Percentiles rank a stretch among this genome's conserved stretches.
phyloP scores from a whole-genome alignment of 2,797 vertebrate species.

The Gymnodraco acuticeps region DNA sequence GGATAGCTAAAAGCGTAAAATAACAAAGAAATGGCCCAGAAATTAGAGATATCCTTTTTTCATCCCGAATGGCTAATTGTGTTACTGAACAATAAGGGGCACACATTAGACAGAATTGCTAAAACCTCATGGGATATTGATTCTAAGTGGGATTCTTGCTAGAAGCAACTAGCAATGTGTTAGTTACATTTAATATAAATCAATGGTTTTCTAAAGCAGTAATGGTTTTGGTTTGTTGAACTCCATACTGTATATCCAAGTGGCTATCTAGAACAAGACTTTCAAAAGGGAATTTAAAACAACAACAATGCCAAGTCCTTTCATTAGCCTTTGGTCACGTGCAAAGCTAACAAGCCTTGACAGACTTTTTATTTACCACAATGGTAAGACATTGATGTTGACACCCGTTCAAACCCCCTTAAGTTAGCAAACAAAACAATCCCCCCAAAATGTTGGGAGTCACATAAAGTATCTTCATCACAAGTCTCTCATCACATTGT shows the following conservation, averaged over 20 bases:
- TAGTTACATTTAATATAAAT: not conserved
- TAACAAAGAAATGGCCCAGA: slow-evolving; percentile 29
- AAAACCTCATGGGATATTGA: not conserved
- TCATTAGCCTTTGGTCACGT: too few species aligned
- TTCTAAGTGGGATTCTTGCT: not conserved
- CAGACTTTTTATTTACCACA: too few species aligned
- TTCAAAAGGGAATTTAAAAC: too few species aligned
- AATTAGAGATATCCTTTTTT: not conserved
- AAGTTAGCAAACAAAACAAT: not conserved
- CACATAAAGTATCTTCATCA: not conserved
- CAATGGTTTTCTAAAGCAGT: not conserved
- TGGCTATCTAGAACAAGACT: not conserved
- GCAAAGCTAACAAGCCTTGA: too few species aligned
- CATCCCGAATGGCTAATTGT: not conserved
- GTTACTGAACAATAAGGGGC: slow-evolving; percentile 9
- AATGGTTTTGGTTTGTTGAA: not conserved
- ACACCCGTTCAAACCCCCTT: not conserved
- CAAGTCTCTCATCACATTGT: not conserved
- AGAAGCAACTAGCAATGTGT: not conserved
- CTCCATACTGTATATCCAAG: not conserved
- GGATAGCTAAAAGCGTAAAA: slow-evolving; percentile 25
- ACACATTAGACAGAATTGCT: not conserved
- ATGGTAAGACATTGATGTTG: not conserved
- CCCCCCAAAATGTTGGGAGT: not conserved
- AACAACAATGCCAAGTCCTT: too few species aligned